phyloP scores from a whole-genome alignment of 2,888 invertebrate species.

The Fragum whitleyi region DNA sequence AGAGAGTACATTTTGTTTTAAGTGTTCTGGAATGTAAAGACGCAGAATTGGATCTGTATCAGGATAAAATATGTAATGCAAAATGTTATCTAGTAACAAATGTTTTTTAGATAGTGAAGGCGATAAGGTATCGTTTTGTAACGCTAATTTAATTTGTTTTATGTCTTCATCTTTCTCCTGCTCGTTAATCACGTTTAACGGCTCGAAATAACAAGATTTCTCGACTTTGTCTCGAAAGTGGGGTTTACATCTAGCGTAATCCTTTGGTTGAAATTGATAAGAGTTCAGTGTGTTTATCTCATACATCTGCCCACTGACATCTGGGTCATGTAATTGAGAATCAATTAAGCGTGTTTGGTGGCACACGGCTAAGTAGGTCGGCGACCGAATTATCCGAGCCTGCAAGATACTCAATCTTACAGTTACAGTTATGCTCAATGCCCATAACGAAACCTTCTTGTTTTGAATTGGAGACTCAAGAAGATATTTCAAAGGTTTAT shows the following conservation, averaged over 20 bases:
- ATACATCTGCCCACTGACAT: background rate
- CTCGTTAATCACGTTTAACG: slow-evolving; percentile 3
- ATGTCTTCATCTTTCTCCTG: slow-evolving; percentile 25
- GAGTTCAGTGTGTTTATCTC: background rate
- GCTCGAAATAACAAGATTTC: background rate
- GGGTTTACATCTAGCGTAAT: background rate
- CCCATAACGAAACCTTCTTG: slow-evolving; percentile 49
- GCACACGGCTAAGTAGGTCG: background rate
- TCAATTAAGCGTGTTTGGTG: background rate
- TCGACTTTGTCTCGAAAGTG: background rate
- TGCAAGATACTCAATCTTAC: slow-evolving; percentile 40
- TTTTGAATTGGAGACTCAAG: slow-evolving; percentile 50
- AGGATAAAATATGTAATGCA: background rate
- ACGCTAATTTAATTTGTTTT: slow-evolving; percentile 7
- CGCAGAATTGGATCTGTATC: slow-evolving; percentile 11
- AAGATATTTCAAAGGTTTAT: slow-evolving; percentile 46
- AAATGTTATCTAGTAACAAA: slow-evolving; percentile 1
- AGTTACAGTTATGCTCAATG: slow-evolving; percentile 48
- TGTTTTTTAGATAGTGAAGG: background rate
- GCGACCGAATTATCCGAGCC: slow-evolving; percentile 9
- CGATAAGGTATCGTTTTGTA: background rate
- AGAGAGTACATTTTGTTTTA: background rate
- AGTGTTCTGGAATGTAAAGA: background rate
- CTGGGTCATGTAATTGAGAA: background rate
- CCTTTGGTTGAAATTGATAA: background rate